Evolutionary conservation across 2,797 vertebrate species (phyloP).

Genomic region (Coracias cyanogaster): DNA sequence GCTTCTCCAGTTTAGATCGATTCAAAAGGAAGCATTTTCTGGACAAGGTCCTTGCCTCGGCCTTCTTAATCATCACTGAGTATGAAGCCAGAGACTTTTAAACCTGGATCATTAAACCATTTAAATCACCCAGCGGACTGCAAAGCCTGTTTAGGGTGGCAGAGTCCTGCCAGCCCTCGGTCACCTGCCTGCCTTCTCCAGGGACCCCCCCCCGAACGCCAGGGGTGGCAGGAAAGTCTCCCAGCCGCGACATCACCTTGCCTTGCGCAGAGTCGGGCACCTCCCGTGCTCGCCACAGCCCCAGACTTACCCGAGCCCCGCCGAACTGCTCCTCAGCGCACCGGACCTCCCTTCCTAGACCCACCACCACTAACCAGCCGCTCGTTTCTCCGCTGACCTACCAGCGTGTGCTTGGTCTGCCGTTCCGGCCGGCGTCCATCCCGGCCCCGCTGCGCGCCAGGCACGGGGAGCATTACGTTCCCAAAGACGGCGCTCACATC

Average conservation of each 20-base stretch:
- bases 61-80: not conserved
- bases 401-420: not conserved
- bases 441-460: not conserved
- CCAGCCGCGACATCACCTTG: fast-evolving
- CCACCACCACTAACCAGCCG: fast-evolving
- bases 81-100: not conserved
- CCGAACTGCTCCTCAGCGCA: not conserved
- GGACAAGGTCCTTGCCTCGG: not conserved
- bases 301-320: fast-evolving
- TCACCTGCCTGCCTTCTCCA: not conserved
- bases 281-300: fast-evolving
- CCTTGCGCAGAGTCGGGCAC: not conserved
- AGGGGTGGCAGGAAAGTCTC: fast-evolving
- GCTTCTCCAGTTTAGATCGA: not conserved
- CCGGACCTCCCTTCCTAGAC: fast-evolving
- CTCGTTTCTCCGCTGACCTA: fast-evolving
- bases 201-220: not conserved
- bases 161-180: not conserved
- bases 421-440: fast-evolving
- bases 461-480: not conserved
- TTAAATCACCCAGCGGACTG: fast-evolving
- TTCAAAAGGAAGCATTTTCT: not conserved
- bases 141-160: not conserved
- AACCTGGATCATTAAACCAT: not conserved
- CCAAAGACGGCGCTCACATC: not conserved